These are phyloP conservation scores for Lepidurus arcticus DNA, from an alignment of 1,140 invertebrate genomes.

Conservation along the genomic window DNA sequence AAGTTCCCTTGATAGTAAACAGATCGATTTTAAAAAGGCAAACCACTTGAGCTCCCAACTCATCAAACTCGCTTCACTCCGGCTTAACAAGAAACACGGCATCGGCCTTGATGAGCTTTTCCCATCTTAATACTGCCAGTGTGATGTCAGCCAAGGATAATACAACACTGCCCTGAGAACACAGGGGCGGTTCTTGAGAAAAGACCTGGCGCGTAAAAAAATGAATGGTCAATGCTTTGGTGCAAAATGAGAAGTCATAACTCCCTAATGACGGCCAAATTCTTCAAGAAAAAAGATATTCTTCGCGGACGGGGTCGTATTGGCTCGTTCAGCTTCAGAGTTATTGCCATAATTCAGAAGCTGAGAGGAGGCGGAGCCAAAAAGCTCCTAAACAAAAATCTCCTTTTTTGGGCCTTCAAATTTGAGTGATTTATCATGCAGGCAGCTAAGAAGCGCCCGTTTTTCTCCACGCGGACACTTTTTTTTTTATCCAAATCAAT, in stretches of 20 bases:
- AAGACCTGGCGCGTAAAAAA: not conserved
- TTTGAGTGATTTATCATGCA: not conserved
- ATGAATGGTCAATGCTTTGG: not conserved
- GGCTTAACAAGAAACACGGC: not conserved
- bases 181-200: not conserved
- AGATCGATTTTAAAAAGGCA: conserved; percentile 3
- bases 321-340: not conserved
- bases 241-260: not conserved
- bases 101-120: not conserved
- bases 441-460: not conserved
- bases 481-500: not conserved
- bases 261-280: not conserved
- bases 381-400: not conserved
- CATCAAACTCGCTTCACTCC: not conserved
- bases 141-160: not conserved
- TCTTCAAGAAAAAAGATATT: not conserved
- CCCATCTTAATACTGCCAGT: not conserved
- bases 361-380: not conserved
- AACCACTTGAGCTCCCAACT: not conserved
- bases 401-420: too few species aligned
- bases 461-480: not conserved
- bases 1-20: not conserved
- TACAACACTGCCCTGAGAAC: not conserved
- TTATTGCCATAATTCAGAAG: not conserved
- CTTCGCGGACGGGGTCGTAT: not conserved